A percentile compares a stretch with the other conserved stretches of the same genome.
phyloP scores from a whole-genome alignment of 2,113 vertebrate genomes.

The Nansenia antarctica region DNA sequence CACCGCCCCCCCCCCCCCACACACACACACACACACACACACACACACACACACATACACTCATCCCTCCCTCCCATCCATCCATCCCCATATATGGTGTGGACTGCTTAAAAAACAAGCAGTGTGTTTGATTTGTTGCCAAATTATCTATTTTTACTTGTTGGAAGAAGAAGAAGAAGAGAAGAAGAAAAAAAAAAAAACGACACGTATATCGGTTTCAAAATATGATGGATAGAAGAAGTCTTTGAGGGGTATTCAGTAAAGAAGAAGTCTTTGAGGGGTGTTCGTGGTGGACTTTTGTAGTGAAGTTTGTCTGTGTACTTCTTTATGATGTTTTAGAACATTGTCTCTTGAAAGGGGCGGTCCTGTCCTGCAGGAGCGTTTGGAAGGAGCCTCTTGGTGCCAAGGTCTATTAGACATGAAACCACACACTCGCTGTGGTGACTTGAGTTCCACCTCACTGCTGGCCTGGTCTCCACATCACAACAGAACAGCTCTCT shows the following conservation, averaged over 20 bases:
- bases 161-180: constrained; percentile 10
- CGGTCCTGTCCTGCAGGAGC: constrained; percentile 38
- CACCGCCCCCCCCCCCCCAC: constrained; percentile 24
- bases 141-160: constrained; percentile 66
- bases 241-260: constrained; percentile 44
- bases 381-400: constrained; percentile 36
- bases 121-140: constrained; percentile 35
- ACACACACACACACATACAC: not conserved
- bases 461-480: not conserved
- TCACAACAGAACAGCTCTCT: not conserved
- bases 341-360: constrained; percentile 6
- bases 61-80: constrained; percentile 7
- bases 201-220: constrained; percentile 8
- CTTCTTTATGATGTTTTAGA: constrained; percentile 49
- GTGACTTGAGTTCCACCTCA: not conserved
- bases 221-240: constrained; percentile 4
- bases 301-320: constrained; percentile 65
- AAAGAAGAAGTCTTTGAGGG: constrained; percentile 26
- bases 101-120: constrained; percentile 33
- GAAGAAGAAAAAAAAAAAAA: constrained; percentile 4
- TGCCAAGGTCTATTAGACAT: constrained; percentile 42
- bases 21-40: constrained; percentile 25
- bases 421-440: not conserved
- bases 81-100: constrained; percentile 19
- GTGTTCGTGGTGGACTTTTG: constrained; percentile 62